Evolutionary conservation across 1,140 invertebrate genomes (phyloP).

Genomic region (Solen grandis): DNA sequence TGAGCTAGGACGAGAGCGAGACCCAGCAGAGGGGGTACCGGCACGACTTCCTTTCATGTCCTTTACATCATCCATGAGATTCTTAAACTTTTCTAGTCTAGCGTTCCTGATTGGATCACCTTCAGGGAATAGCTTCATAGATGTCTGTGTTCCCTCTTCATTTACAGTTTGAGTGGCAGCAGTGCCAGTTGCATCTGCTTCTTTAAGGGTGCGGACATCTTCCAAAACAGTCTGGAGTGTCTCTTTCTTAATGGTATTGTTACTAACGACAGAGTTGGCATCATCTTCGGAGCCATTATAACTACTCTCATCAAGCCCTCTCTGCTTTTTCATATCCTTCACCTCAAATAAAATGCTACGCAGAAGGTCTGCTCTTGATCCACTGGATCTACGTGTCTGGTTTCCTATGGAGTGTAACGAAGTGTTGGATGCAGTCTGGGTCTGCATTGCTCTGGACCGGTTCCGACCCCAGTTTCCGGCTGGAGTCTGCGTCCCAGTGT

Average conservation of each 20-base stretch:
- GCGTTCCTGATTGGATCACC: conserved; percentile 66
- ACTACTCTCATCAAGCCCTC: conserved; percentile 66
- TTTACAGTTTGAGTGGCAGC: conserved; percentile 68
- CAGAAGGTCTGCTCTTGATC: conserved; percentile 68
- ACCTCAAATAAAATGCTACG: conserved; percentile 73
- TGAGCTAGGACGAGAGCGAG: conserved; percentile 60
- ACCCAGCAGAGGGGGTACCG: conserved; percentile 57
- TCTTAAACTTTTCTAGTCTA: conserved; percentile 66
- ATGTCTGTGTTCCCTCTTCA: conserved; percentile 74
- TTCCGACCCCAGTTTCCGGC: conserved; percentile 57
- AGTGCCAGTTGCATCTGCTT: conserved; percentile 64
- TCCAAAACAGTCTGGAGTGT: conserved; percentile 66
- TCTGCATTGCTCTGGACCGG: conserved; percentile 61
- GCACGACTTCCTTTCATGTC: conserved; percentile 64
- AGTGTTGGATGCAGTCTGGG: conserved; percentile 69
- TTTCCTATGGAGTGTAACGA: conserved; percentile 73
- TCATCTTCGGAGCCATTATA: conserved; percentile 60
- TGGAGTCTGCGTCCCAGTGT: conserved; percentile 74
- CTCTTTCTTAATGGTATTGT: conserved; percentile 65
- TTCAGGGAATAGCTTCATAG: conserved; percentile 70
- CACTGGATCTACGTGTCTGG: conserved; percentile 64
- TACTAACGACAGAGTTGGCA: conserved; percentile 62
- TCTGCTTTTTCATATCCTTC: conserved; percentile 72
- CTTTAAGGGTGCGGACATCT: conserved; percentile 67
- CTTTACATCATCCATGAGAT: conserved; percentile 72